Conservation (phyloP, 2,888 invertebrate genomes). For the Latrodectus elegans region DNA sequence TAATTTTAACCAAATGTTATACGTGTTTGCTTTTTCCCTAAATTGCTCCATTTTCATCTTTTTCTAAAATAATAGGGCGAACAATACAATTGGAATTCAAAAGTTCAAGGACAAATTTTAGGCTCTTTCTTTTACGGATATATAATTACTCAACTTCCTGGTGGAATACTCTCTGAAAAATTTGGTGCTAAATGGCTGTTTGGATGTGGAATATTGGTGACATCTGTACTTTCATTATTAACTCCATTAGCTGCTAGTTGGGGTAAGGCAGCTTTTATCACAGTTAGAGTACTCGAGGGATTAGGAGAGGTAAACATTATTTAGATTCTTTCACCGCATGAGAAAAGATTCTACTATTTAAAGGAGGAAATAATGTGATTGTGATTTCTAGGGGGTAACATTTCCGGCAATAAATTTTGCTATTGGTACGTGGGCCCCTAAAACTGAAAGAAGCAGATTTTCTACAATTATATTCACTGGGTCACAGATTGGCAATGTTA, state of each 20-base stretch:
- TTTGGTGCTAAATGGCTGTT: constrained; percentile 91
- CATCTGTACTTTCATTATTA: constrained; percentile 84
- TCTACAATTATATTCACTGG: constrained; percentile 90
- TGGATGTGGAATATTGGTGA: constrained; percentile 82
- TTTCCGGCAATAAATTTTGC: constrained; percentile 66
- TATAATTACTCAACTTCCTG: constrained; percentile 86
- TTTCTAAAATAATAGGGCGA: constrained; percentile 14
- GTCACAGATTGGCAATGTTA: constrained; percentile 88
- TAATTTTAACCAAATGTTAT: neutral
- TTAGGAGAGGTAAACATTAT: constrained; percentile 82
- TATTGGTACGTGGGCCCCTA: constrained; percentile 61
- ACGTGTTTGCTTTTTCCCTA: no score
- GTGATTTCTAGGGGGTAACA: constrained; percentile 45
- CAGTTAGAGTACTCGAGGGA: constrained; percentile 85
- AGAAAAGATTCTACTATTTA: no score
- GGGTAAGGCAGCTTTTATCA: constrained; percentile 82
- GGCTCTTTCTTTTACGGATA: constrained; percentile 88
- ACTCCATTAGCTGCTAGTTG: constrained; percentile 86
- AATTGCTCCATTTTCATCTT: neutral
- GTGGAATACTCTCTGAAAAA: constrained; percentile 87
- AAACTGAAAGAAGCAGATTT: constrained; percentile 78
- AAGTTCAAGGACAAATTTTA: constrained; percentile 85
- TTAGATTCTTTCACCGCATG: no score
- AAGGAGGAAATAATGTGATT: no score
- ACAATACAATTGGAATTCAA: constrained; percentile 81